Evolutionary conservation across 2,113 vertebrate species (phyloP).

Genomic region (Pelodiscus sinensis): DNA sequence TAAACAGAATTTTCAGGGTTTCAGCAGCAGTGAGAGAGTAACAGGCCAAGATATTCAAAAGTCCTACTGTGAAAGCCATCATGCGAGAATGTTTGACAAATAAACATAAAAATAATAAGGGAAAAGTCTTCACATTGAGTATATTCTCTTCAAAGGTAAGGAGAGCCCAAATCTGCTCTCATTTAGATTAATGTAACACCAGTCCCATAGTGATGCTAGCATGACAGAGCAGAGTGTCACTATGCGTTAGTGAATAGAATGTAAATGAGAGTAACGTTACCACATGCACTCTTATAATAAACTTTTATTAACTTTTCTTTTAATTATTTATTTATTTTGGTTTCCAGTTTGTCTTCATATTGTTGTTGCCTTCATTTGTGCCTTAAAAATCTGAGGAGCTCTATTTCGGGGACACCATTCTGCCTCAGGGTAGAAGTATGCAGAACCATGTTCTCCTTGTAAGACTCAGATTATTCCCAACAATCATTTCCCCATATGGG

Average conservation of each 20-base stretch:
- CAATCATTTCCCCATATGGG: background rate
- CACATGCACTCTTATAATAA: background rate
- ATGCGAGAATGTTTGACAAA: background rate
- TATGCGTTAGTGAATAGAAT: background rate
- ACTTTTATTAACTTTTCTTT: background rate
- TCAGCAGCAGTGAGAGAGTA: background rate
- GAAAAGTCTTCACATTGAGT: background rate
- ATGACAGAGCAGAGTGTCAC: fast-evolving
- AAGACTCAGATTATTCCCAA: background rate
- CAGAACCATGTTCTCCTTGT: background rate
- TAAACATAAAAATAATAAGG: background rate
- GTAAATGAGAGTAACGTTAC: background rate
- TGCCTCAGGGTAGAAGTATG: background rate
- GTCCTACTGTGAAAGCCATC: background rate
- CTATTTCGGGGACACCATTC: background rate
- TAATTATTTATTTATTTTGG: background rate
- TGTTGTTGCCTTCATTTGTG: background rate
- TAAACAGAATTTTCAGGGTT: background rate
- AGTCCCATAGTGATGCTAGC: background rate
- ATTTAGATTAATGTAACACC: background rate
- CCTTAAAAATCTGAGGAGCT: background rate
- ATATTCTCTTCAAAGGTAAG: fast-evolving
- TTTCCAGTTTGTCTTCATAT: background rate
- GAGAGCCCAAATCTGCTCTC: background rate
- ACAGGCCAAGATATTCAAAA: background rate